phyloP scores from a whole-genome alignment of 2,113 vertebrate species.

The Empidonax traillii region DNA sequence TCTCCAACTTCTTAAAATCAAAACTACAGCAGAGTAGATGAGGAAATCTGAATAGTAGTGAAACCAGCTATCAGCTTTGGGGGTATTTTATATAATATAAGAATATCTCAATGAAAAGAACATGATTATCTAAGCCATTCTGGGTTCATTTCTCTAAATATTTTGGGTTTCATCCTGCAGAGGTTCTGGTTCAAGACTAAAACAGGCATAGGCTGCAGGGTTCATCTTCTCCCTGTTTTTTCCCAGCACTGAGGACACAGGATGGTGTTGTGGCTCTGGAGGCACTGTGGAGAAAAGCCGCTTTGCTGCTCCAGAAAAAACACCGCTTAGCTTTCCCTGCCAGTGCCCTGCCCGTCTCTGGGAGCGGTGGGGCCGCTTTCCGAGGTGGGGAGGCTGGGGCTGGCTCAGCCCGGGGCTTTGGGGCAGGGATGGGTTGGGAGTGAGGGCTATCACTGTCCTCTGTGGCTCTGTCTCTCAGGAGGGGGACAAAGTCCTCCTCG shows the following conservation, averaged over 20 bases:
- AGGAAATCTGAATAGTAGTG: neutral
- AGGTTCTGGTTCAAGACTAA: neutral
- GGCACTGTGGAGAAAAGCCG: neutral
- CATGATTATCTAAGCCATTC: neutral
- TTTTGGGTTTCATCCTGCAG: neutral
- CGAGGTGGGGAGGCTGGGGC: neutral
- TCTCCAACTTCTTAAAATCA: neutral
- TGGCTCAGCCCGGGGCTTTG: neutral
- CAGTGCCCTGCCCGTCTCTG: neutral
- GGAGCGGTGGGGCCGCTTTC: neutral
- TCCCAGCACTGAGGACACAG: accelerated
- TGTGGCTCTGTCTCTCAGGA: neutral
- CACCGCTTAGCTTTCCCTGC: accelerated
- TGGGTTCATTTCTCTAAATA: neutral
- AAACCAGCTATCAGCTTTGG: neutral
- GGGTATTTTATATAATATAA: neutral
- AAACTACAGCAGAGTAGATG: neutral
- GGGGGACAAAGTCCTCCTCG: neutral
- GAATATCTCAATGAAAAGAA: neutral
- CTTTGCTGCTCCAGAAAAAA: neutral
- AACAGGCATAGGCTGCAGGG: accelerated
- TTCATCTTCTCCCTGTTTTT: neutral
- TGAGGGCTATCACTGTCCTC: neutral
- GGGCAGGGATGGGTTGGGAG: neutral
- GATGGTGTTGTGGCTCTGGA: neutral